Evolutionary conservation across 2,797 vertebrate genomes (phyloP).

Genomic region (Brachyrhaphis roseni): DNA sequence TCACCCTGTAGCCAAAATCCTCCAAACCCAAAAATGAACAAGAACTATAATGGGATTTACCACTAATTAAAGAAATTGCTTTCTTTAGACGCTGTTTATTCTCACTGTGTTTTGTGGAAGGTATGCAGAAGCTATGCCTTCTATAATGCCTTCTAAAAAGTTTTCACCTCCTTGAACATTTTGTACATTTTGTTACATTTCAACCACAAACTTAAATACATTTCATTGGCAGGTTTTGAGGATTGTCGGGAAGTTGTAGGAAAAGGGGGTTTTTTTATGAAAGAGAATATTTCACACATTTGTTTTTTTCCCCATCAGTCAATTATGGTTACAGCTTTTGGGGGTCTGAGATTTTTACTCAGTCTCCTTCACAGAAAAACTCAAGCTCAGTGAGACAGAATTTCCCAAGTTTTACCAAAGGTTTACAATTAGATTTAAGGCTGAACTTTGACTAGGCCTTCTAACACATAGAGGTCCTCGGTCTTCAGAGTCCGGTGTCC

Average conservation of each 20-base stretch:
- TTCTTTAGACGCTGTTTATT: not conserved
- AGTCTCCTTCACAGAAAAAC: not conserved
- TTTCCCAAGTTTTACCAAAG: not conserved
- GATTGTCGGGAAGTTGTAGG: not conserved
- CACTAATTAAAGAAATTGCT: not conserved
- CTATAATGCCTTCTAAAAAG: not conserved
- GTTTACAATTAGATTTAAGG: not conserved
- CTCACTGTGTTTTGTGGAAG: not conserved
- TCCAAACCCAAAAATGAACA: conserved; percentile 10
- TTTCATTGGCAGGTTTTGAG: not conserved
- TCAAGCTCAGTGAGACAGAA: not conserved
- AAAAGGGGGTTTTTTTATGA: not conserved
- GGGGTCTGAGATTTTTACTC: not conserved
- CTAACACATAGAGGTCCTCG: not conserved
- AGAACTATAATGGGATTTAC: not conserved
- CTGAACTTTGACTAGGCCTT: not conserved
- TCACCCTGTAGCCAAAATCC: conserved; percentile 8
- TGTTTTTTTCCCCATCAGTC: not conserved
- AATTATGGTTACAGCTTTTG: not conserved
- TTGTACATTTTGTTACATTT: not conserved
- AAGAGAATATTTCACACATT: not conserved
- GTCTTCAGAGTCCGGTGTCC: too few relatives aligned
- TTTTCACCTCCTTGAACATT: not conserved
- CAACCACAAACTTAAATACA: not conserved
- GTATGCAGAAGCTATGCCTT: not conserved